These are phyloP conservation scores for Gobio occitaniae DNA, from an alignment of 2,797 vertebrate genomes.

Conservation along the genomic window DNA sequence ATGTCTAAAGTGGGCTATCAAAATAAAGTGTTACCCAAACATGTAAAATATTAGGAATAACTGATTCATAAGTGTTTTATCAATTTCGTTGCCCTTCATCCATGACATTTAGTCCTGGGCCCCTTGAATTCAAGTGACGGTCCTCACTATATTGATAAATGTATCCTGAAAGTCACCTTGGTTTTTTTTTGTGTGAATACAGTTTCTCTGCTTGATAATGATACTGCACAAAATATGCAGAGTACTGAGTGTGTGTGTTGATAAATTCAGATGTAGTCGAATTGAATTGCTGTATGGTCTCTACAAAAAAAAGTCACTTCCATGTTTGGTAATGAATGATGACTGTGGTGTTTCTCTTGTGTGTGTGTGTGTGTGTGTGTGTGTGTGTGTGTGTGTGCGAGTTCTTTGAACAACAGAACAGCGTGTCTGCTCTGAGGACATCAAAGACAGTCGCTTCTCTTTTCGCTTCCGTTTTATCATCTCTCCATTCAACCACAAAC, in stretches of 20 bases:
- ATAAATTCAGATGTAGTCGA: conserved; percentile 2
- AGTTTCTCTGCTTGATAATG: conserved; percentile 9
- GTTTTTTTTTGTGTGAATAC: conserved; percentile 25
- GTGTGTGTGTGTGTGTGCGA: conserved; percentile 15
- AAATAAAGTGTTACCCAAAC: not conserved
- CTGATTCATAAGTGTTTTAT: not conserved
- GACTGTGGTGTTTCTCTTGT: conserved; percentile 22
- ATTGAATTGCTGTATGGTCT: conserved; percentile 39
- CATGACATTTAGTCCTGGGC: conserved; percentile 19
- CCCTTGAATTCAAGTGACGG: conserved; percentile 2
- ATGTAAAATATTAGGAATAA: not conserved
- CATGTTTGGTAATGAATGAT: conserved; percentile 29
- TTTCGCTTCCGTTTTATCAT: conserved; percentile 21
- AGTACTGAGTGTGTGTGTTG: conserved; percentile 2
- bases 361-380: too few species aligned
- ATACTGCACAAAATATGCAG: conserved; percentile 19
- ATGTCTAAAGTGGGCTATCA: too few species aligned
- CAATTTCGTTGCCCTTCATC: not conserved
- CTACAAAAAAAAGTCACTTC: not conserved
- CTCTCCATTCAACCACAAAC: conserved; percentile 16
- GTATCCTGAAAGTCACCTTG: not conserved
- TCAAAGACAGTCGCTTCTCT: conserved; percentile 45
- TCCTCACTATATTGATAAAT: conserved; percentile 23
- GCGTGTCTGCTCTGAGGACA: conserved; percentile 34
- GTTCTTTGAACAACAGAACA: conserved; percentile 55